phyloP scores from a whole-genome alignment of 2,888 invertebrate genomes.

The Uloborus plumipes region DNA sequence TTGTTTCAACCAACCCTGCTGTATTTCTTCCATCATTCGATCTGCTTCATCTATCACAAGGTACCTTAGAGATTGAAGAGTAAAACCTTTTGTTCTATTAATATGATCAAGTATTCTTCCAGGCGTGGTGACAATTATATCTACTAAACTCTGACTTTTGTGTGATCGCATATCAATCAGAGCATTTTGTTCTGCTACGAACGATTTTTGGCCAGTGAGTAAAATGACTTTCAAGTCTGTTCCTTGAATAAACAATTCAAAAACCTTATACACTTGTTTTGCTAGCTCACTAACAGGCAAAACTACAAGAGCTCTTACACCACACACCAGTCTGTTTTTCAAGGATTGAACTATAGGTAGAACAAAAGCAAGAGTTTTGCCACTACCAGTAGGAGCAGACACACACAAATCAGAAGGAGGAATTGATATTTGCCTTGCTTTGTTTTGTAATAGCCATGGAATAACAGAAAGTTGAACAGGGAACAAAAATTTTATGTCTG shows the following conservation, averaged over 20 bases:
- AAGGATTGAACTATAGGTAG: slow-evolving; percentile 88
- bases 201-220: slow-evolving; percentile 77
- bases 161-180: slow-evolving; percentile 74
- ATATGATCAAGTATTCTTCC: slow-evolving; percentile 75
- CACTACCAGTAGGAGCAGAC: slow-evolving; percentile 97
- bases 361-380: slow-evolving; percentile 95
- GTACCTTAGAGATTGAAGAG: slow-evolving; percentile 74
- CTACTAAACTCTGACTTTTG: slow-evolving; percentile 73
- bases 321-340: slow-evolving; percentile 77
- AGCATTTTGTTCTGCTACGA: slow-evolving; percentile 70
- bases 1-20: slow-evolving; percentile 83
- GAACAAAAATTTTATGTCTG: slow-evolving; percentile 63
- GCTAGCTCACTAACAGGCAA: slow-evolving; percentile 94
- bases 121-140: slow-evolving; percentile 75
- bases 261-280: slow-evolving; percentile 87
- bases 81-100: slow-evolving; percentile 69
- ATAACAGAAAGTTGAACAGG: slow-evolving; percentile 67
- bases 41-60: slow-evolving; percentile 98
- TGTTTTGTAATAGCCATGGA: slow-evolving; percentile 58
- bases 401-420: slow-evolving; percentile 93
- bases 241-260: slow-evolving; percentile 74
- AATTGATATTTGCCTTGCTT: slow-evolving; percentile 45
- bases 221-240: slow-evolving; percentile 79
- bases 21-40: slow-evolving; percentile 89
- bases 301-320: slow-evolving; percentile 87